Evolutionary conservation across 2,888 invertebrate species (phyloP).

Genomic region (Osedax fenrisi): DNA sequence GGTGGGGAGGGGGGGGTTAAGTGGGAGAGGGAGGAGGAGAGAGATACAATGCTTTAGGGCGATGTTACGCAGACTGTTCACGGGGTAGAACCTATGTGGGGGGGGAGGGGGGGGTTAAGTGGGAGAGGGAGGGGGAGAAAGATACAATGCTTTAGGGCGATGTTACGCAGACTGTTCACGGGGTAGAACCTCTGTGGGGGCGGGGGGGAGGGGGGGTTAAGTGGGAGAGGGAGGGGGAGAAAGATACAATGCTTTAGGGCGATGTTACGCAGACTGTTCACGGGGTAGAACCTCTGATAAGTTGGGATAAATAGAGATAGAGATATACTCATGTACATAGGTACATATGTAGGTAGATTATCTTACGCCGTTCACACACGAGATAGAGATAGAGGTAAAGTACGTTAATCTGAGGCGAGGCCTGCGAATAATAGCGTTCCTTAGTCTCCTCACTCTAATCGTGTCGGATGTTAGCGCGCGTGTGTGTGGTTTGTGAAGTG

Average conservation of each 20-base stretch:
- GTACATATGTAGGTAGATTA: too few species aligned
- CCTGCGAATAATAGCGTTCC: too few species aligned
- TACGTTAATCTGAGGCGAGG: too few species aligned
- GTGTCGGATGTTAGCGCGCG: too few species aligned
- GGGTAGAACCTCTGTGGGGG: slow-evolving; percentile 74
- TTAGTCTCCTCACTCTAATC: too few species aligned
- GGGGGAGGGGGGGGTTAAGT: slow-evolving; percentile 79
- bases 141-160: slow-evolving; percentile 66
- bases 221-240: slow-evolving; percentile 70
- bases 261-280: slow-evolving; percentile 76
- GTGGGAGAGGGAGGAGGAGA: slow-evolving; percentile 71
- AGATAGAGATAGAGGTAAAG: too few species aligned
- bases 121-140: slow-evolving; percentile 74
- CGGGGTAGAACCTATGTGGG: slow-evolving; percentile 71
- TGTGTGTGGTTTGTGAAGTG: too few species aligned
- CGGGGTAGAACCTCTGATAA: slow-evolving; percentile 71
- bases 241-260: slow-evolving; percentile 69
- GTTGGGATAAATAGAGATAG: too few species aligned
- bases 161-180: slow-evolving; percentile 75
- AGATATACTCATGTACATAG: too few species aligned
- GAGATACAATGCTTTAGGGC: slow-evolving; percentile 69
- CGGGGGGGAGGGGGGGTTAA: too few species aligned
- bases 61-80: slow-evolving; percentile 76
- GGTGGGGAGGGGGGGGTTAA: slow-evolving; percentile 81
- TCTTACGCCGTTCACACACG: too few species aligned